Evolutionary conservation across 2,113 vertebrate species (phyloP).

Genomic region (Epinephelus moara): DNA sequence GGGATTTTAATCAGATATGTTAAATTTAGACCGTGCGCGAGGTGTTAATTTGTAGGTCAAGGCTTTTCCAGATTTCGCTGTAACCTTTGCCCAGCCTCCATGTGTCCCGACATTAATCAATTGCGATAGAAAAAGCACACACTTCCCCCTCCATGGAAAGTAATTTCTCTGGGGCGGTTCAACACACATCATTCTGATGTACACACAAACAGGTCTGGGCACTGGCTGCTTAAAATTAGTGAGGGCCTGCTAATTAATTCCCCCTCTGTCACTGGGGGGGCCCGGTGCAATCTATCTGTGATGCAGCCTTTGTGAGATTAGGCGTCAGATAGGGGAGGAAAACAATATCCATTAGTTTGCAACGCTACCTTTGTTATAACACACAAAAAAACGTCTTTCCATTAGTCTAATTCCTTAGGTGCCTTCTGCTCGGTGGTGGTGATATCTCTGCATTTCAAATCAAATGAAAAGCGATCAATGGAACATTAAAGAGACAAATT

Average conservation of each 20-base stretch:
- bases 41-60: slow-evolving; percentile 81
- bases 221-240: slow-evolving; percentile 80
- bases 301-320: slow-evolving; percentile 78
- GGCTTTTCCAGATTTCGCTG: slow-evolving; percentile 61
- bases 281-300: slow-evolving; percentile 75
- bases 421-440: slow-evolving; percentile 49
- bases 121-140: slow-evolving; percentile 64
- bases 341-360: slow-evolving; percentile 83
- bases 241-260: slow-evolving; percentile 83
- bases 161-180: slow-evolving; percentile 78
- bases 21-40: slow-evolving; percentile 70
- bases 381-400: slow-evolving; percentile 55
- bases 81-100: slow-evolving; percentile 75
- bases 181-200: slow-evolving; percentile 68
- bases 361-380: slow-evolving; percentile 75
- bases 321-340: slow-evolving; percentile 76
- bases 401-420: slow-evolving; percentile 81
- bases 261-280: slow-evolving; percentile 73
- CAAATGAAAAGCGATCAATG: slow-evolving; percentile 80
- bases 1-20: slow-evolving; percentile 79
- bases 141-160: slow-evolving; percentile 62
- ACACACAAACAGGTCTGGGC: slow-evolving; percentile 73
- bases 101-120: slow-evolving; percentile 82
- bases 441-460: slow-evolving; percentile 77
- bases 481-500: slow-evolving; percentile 76